A percentile compares a stretch with the other conserved stretches of the same genome.
Evolutionary conservation across 2,888 invertebrate genomes (phyloP).

Genomic region (Pandemis cinnamomeana): DNA sequence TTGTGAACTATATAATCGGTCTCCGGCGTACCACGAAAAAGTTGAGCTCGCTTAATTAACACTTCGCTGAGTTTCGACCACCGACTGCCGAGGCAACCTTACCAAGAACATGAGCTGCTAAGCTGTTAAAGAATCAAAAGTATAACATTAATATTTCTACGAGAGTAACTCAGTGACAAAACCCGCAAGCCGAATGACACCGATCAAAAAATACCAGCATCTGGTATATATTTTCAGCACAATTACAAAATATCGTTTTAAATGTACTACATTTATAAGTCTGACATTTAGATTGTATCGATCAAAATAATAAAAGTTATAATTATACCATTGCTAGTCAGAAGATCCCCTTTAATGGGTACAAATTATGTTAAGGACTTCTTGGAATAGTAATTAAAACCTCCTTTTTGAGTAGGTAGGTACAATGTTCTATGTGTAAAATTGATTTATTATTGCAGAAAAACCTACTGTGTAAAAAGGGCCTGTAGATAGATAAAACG

Average conservation of each 20-base stretch:
- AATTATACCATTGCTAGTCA: too few relatives aligned
- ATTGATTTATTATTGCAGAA: too few relatives aligned
- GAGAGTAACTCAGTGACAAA: too few relatives aligned
- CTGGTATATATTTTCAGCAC: too few relatives aligned
- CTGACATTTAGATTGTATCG: neutral
- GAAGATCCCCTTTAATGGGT: neutral
- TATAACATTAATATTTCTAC: too few relatives aligned
- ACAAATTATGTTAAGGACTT: neutral
- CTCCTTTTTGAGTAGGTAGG: neutral
- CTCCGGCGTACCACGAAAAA: constrained; percentile 8
- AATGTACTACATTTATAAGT: too few relatives aligned
- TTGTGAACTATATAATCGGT: constrained; percentile 11
- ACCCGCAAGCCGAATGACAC: too few relatives aligned
- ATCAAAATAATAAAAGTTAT: neutral
- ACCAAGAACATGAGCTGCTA: neutral
- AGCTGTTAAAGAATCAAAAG: neutral
- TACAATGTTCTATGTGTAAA: neutral
- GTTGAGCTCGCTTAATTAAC: constrained; percentile 4
- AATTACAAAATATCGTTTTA: too few relatives aligned
- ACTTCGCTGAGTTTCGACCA: constrained; percentile 5
- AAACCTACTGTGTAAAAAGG: too few relatives aligned
- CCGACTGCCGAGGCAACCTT: neutral
- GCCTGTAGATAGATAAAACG: neutral
- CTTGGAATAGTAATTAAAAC: neutral
- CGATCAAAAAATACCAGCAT: too few relatives aligned